Evolutionary conservation across 2,888 invertebrate species (phyloP), one percentile per base, ranked within the genome.

Genomic region (Campopleginae sp.): DNA sequence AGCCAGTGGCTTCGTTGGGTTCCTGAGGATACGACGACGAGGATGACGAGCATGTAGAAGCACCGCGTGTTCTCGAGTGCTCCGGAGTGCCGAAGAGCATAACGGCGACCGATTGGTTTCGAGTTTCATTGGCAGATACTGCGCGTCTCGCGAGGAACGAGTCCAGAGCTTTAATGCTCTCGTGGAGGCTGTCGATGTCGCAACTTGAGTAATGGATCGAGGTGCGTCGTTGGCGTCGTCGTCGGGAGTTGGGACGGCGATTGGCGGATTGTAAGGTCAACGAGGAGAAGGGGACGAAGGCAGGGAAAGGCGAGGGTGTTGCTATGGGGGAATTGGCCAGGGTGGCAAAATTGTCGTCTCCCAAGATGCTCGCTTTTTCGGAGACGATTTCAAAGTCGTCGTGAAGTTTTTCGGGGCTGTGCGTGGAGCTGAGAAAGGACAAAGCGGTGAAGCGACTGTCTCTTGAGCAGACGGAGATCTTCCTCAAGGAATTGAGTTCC

Each of bases 131-230:
- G 4, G 85, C 19, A 8, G 31, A 48, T n/a, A 65, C 76, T 7
- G 54, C 87, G 12, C 88, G 87, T 51, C 85, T 87, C 0, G 91
- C 90, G 6, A 93, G 75, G 65, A 91, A 92, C 0, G 88, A 88
- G 61, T 93, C 93, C 3, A 93, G 84, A 7, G 89, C 87, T 54
- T 88, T 90, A 51, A 93, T 91, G 27, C 92, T 90, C 58, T 93
- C 91, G 84, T 89, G 91, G 0, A 93, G 88, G 66, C 89, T 90
- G 5, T 91, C 89, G 2, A 91, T 63, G 54, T 93, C 92, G 80
- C 90, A 91, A 71, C 88, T 90, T 3, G 88, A 86, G 58, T 90
- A 89, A 8, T 80, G 80, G 6, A 70, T 44, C 42, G 87, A 38
- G 68, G 80, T 70, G 46, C 86, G 66, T 44, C 86, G 54, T 65